Conservation (phyloP, 2,797 vertebrate species). For the Eulemur coronatus region DNA sequence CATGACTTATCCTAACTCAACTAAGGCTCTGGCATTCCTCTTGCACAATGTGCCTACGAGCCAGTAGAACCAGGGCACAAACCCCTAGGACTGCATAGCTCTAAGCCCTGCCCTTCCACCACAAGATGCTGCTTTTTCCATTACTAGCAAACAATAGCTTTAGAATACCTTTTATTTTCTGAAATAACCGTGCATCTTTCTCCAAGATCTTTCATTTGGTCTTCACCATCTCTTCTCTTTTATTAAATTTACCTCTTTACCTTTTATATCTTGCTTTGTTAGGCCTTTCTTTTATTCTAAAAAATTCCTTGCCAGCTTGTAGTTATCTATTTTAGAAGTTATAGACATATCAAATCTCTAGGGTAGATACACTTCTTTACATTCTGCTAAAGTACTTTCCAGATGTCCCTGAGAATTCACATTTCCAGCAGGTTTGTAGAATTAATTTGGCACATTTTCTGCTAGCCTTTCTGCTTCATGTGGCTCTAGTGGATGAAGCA, state of each 20-base stretch:
- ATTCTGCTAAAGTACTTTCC: constrained; percentile 25
- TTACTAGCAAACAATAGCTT: neutral
- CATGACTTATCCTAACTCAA: neutral
- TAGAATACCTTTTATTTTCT: neutral
- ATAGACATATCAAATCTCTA: neutral
- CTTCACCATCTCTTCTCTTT: neutral
- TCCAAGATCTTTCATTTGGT: neutral
- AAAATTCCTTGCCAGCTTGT: neutral
- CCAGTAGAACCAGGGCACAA: neutral
- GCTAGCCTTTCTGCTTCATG: constrained; percentile 1
- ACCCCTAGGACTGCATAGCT: neutral
- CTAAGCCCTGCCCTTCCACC: neutral
- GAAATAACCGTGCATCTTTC: neutral
- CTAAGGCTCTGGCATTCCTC: neutral
- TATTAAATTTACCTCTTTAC: neutral
- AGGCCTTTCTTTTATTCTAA: neutral
- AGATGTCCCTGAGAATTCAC: constrained; percentile 54
- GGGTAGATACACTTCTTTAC: constrained; percentile 18
- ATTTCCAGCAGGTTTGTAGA: constrained; percentile 35
- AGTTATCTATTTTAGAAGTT: constrained; percentile 56
- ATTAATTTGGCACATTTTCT: neutral
- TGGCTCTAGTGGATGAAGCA: neutral
- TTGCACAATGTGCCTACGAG: neutral
- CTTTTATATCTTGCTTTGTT: neutral
- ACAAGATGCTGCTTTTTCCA: neutral